phyloP scores from a whole-genome alignment of 2,797 vertebrate genomes.

The Phoeniculus purpureus region DNA sequence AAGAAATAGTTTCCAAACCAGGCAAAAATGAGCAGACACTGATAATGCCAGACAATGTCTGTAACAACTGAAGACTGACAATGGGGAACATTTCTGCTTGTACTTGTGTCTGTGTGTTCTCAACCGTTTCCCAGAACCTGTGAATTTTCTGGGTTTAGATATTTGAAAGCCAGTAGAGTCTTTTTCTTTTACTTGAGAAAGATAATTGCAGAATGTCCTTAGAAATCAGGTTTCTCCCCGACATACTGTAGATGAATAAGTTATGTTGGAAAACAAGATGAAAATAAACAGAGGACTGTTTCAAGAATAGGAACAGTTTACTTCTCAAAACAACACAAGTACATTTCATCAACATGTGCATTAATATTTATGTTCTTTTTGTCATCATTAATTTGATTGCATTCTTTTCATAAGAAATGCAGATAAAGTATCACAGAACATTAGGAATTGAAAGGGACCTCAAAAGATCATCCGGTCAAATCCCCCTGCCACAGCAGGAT shows the following conservation, averaged over 20 bases:
- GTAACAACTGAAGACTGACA: not conserved
- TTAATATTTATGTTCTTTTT: not conserved
- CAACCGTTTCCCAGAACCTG: not conserved
- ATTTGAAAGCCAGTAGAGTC: not conserved
- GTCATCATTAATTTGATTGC: not conserved
- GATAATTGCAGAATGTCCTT: slow-evolving; percentile 43
- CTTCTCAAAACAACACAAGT: not conserved
- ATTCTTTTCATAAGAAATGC: not conserved
- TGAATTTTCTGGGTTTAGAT: not conserved
- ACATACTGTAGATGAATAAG: slow-evolving; percentile 33
- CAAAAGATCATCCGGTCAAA: too few relatives aligned
- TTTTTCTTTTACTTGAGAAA: slow-evolving; percentile 33
- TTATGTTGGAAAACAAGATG: slow-evolving; percentile 9
- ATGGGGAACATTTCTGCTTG: fast-evolving
- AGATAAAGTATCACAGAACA: not conserved
- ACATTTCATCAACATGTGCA: not conserved
- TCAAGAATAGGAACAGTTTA: not conserved
- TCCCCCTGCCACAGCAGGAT: too few relatives aligned
- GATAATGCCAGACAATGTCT: not conserved
- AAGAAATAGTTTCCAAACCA: not conserved
- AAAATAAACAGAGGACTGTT: not conserved
- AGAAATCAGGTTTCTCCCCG: slow-evolving; percentile 30
- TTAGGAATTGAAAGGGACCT: too few relatives aligned
- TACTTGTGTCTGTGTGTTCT: not conserved
- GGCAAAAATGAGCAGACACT: not conserved